Evolutionary conservation across 2,113 vertebrate species (phyloP), one percentile per base, ranked within the genome.

Genomic region (Nanorana parkeri): DNA sequence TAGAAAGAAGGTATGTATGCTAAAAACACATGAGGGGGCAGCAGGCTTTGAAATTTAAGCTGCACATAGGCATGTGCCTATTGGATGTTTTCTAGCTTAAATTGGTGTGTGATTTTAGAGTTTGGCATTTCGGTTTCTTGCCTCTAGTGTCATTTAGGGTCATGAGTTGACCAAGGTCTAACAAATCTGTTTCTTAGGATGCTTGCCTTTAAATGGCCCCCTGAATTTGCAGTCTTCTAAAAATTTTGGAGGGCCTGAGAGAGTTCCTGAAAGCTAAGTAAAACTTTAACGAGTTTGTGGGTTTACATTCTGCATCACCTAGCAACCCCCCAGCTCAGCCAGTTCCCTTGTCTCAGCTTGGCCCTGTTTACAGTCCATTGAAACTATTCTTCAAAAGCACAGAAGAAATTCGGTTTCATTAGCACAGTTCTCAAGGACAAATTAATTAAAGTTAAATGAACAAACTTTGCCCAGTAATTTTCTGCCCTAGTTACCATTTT

Each of bases 401-500:
- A 91, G 88, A 93, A 92, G 93, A 93, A 92, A 91, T 86, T 92
- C 91, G 89, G 90, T 94, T 94, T 94, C 92, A 94, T 94, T 93
- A 94, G 91, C 89, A 87, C 91, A 84, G 85, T 93, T 94, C 92
- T 94, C 90, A 90, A 93, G 92, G 91, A 92, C 92, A 94, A 93
- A 94, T 92, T 94, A 93, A 94, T 94, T 93, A 93, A 94, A 93
- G 90, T 94, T 90, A 93, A 93, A 93, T 93, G 91, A 94, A 91
- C 92, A 94, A 94, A 93, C 88, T 91, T 87, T 90, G 90, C 89
- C 87, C 88, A 87, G 89, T 82, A 85, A 91, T 89, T 86, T 86
- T 91, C 90, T 89, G 63, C 72, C 80, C 72, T 83, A 83, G 80
- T 60, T 83, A 83, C 80, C 63, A 68, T 6, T 67, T 76, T 83